These are phyloP conservation scores for Torymus texanus DNA, from an alignment of 2,888 invertebrate genomes.

Conservation along the genomic window DNA sequence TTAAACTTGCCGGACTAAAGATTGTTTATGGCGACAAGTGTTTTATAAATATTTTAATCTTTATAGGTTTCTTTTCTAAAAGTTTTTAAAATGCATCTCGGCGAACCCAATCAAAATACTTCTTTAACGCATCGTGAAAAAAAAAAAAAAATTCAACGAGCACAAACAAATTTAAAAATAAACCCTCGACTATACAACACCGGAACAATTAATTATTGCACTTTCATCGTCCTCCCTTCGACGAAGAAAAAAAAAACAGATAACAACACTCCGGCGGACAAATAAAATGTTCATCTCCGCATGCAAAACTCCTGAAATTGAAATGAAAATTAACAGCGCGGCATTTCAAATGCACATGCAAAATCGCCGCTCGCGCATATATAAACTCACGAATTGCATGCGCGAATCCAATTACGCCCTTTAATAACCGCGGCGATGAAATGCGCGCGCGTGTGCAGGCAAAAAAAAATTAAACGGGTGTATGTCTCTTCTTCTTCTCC, in stretches of 20 bases:
- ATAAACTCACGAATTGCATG: constrained; percentile 1
- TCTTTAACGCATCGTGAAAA: not conserved
- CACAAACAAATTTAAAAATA: no score
- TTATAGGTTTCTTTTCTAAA: not conserved
- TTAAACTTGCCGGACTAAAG: not conserved
- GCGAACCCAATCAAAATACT: no score
- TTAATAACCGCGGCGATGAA: constrained; percentile 1
- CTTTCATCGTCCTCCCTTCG: no score
- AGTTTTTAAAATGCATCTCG: not conserved
- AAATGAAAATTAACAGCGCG: not conserved
- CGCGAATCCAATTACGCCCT: constrained; percentile 18
- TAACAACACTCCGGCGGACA: no score
- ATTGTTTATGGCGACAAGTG: not conserved
- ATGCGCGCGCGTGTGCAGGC: no score
- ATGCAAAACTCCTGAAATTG: not conserved
- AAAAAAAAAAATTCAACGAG: no score
- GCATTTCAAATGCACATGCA: not conserved
- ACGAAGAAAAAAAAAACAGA: no score
- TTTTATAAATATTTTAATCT: constrained; percentile 7
- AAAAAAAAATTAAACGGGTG: no score
- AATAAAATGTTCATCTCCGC: no score
- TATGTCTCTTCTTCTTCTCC: no score
- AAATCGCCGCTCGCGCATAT: not conserved
- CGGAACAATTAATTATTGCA: no score
- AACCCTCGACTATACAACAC: no score